Percentiles rank a stretch among this genome's conserved stretches.
Conservation (phyloP, 2,888 invertebrate genomes). For the Archips crataeganus region DNA sequence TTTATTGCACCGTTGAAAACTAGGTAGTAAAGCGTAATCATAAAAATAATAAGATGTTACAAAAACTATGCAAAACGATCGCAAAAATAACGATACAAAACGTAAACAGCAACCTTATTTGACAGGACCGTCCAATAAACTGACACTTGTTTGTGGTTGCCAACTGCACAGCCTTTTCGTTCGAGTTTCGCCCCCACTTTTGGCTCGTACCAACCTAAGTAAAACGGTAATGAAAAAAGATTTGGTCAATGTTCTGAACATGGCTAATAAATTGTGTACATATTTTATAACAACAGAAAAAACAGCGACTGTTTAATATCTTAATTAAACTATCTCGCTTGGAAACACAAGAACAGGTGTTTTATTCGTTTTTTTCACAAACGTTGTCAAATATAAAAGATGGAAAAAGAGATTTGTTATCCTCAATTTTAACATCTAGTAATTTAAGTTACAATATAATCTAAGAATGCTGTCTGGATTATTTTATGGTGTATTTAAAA, state of each 20-base stretch:
- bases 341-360: background rate
- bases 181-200: conserved; percentile 61
- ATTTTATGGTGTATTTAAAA: no score
- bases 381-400: background rate
- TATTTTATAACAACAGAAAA: background rate
- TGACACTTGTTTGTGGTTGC: conserved; percentile 73
- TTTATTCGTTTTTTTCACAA: background rate
- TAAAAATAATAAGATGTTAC: conserved; percentile 80
- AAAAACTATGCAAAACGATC: conserved; percentile 82
- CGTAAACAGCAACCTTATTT: conserved; percentile 84
- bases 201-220: conserved; percentile 53
- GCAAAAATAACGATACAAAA: conserved; percentile 83
- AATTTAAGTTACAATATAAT: background rate
- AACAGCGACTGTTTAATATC: background rate
- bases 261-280: background rate
- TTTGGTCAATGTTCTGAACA: background rate
- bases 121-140: conserved; percentile 81
- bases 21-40: conserved; percentile 70
- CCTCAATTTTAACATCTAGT: background rate
- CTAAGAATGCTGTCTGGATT: no score
- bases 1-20: conserved; percentile 68
- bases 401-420: background rate
- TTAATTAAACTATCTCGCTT: no score
- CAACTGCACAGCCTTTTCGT: conserved; percentile 65
- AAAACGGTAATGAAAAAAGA: conserved; percentile 13